Percentiles rank a stretch among this genome's conserved stretches.
phyloP scores from a whole-genome alignment of 1,140 invertebrate species.

The Cylas formicarius region DNA sequence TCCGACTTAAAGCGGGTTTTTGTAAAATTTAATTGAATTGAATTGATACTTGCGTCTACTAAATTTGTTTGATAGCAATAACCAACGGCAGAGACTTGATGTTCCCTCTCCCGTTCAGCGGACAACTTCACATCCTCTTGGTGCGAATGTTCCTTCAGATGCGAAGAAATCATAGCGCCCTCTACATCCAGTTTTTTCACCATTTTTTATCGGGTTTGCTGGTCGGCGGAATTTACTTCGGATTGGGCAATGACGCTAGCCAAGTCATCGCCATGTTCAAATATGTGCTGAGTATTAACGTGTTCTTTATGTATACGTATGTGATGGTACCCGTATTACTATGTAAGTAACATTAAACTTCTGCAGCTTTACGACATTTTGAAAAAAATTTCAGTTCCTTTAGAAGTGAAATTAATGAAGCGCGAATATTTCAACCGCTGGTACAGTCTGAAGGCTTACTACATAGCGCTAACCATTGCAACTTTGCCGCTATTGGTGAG shows the following conservation, averaged over 20 bases:
- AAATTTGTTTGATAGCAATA: no score
- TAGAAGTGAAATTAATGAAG: slow-evolving; percentile 76
- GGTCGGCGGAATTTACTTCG: slow-evolving; percentile 49
- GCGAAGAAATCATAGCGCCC: slow-evolving; percentile 46
- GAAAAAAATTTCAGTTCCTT: slow-evolving; percentile 74
- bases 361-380: not conserved
- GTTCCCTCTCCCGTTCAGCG: slow-evolving; percentile 47
- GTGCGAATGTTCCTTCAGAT: slow-evolving; percentile 49
- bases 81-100: slow-evolving; percentile 38
- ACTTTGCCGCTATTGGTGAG: slow-evolving; percentile 63
- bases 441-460: slow-evolving; percentile 88
- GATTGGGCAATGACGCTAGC: slow-evolving; percentile 48
- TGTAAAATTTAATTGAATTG: no score
- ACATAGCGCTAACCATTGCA: slow-evolving; percentile 70
- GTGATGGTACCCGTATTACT: slow-evolving; percentile 52
- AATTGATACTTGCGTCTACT: no score
- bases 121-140: slow-evolving; percentile 48
- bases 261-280: slow-evolving; percentile 51
- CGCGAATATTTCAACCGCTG: slow-evolving; percentile 90
- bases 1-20: no score
- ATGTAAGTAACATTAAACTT: slow-evolving; percentile 44
- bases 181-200: slow-evolving; percentile 51
- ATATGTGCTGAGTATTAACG: slow-evolving; percentile 48
- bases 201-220: slow-evolving; percentile 48
- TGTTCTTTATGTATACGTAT: slow-evolving; percentile 58